phyloP scores from a whole-genome alignment of 2,797 vertebrate genomes.

The Eutrigla gurnardus region DNA sequence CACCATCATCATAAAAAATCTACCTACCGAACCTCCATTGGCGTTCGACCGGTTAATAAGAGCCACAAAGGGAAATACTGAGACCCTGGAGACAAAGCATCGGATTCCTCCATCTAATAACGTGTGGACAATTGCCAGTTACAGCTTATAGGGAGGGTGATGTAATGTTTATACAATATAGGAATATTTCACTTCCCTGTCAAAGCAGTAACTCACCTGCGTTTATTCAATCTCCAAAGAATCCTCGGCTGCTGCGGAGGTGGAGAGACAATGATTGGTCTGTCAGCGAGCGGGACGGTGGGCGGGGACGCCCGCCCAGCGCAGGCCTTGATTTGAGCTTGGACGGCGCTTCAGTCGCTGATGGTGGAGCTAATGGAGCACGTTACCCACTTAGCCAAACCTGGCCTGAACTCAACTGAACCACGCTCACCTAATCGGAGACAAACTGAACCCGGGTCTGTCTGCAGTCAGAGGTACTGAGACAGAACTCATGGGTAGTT shows the following conservation, averaged over 20 bases:
- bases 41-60: neutral
- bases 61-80: constrained; percentile 23
- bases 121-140: constrained; percentile 79
- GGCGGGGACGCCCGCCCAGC: neutral
- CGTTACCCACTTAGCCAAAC: constrained; percentile 12
- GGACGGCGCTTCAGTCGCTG: constrained; percentile 16
- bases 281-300: constrained; percentile 59
- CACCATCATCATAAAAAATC: neutral
- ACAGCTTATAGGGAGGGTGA: constrained; percentile 77
- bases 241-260: constrained; percentile 69
- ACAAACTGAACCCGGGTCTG: neutral
- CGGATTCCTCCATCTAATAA: constrained; percentile 66
- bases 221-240: constrained; percentile 82
- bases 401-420: neutral
- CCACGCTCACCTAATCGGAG: neutral
- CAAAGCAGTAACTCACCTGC: constrained; percentile 83
- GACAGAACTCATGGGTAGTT: too few species aligned
- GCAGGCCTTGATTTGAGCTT: constrained; percentile 11
- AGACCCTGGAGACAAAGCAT: constrained; percentile 44
- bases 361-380: constrained; percentile 3
- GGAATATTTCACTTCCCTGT: constrained; percentile 83
- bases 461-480: neutral
- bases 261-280: constrained; percentile 75
- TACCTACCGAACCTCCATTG: neutral
- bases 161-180: constrained; percentile 86